Conservation (phyloP, 2,113 vertebrate genomes). For the Labeo rohita region DNA sequence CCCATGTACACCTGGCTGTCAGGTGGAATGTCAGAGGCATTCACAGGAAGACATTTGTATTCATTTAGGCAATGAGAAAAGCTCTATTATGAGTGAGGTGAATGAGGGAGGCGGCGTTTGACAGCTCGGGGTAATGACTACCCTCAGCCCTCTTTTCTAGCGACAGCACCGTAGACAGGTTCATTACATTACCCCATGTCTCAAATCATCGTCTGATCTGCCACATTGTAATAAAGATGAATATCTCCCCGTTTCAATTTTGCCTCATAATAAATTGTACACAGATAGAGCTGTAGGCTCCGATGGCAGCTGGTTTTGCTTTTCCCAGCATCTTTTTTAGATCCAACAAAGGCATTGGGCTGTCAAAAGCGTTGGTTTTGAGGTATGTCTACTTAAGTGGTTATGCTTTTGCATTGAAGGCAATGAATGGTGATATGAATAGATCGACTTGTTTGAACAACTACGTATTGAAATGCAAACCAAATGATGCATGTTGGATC, state of each 20-base stretch:
- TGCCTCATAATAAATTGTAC: conserved; percentile 16
- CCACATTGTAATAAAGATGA: conserved; percentile 43
- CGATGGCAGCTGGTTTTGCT: conserved; percentile 1
- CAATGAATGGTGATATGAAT: background rate
- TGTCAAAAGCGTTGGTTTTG: background rate
- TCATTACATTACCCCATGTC: conserved; percentile 47
- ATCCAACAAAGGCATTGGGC: background rate
- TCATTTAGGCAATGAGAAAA: conserved; percentile 51
- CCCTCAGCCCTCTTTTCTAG: conserved; percentile 19
- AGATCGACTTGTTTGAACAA: background rate
- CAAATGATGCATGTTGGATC: background rate
- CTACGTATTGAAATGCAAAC: conserved; percentile 3
- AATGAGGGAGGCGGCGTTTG: conserved; percentile 34
- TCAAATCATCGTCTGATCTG: conserved; percentile 27
- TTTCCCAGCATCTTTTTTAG: background rate
- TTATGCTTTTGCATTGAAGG: background rate
- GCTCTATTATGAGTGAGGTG: conserved; percentile 48
- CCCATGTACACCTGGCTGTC: conserved; percentile 45
- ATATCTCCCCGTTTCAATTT: conserved; percentile 28
- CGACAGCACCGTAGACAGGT: conserved; percentile 34
- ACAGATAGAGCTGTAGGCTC: conserved; percentile 16
- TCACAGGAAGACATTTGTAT: conserved; percentile 47
- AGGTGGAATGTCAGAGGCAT: conserved; percentile 29
- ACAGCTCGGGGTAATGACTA: conserved; percentile 47
- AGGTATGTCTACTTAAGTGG: background rate